Percentiles rank a stretch among this genome's conserved stretches.
Evolutionary conservation across 1,140 invertebrate species (phyloP).

Genomic region (Leptinotarsa defecta): DNA sequence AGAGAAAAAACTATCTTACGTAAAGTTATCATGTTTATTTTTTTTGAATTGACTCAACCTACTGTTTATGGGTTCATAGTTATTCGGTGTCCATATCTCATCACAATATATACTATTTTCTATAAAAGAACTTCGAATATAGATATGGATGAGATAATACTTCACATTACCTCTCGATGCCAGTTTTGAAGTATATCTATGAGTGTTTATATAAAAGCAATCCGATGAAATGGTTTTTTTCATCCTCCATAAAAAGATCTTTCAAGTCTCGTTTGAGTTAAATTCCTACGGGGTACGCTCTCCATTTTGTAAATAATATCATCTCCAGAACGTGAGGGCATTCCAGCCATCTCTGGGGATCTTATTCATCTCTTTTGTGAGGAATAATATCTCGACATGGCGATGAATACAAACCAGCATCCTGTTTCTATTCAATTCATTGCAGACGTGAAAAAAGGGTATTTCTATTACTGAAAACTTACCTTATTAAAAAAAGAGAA

Average conservation of each 20-base stretch:
- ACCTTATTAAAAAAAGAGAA: conserved; percentile 18
- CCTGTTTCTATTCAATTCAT: not conserved
- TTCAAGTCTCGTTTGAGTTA: not conserved
- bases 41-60: too few relatives aligned
- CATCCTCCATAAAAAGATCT: not conserved
- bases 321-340: not conserved
- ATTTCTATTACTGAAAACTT: conserved; percentile 9
- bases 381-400: conserved; percentile 3
- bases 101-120: too few relatives aligned
- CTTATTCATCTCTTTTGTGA: conserved; percentile 6
- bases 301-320: conserved; percentile 4
- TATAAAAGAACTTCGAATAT: too few relatives aligned
- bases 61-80: too few relatives aligned
- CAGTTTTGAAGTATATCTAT: too few relatives aligned
- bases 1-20: too few relatives aligned
- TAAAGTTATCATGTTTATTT: too few relatives aligned
- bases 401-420: not conserved
- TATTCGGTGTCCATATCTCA: too few relatives aligned
- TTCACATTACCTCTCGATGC: too few relatives aligned
- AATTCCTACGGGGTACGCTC: not conserved
- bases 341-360: not conserved
- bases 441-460: not conserved
- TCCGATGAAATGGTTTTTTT: not conserved
- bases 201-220: too few relatives aligned
- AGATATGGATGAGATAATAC: too few relatives aligned